These are phyloP conservation scores for Catharus fuscescens DNA, from an alignment of 2,113 vertebrate species.

Conservation along the genomic window DNA sequence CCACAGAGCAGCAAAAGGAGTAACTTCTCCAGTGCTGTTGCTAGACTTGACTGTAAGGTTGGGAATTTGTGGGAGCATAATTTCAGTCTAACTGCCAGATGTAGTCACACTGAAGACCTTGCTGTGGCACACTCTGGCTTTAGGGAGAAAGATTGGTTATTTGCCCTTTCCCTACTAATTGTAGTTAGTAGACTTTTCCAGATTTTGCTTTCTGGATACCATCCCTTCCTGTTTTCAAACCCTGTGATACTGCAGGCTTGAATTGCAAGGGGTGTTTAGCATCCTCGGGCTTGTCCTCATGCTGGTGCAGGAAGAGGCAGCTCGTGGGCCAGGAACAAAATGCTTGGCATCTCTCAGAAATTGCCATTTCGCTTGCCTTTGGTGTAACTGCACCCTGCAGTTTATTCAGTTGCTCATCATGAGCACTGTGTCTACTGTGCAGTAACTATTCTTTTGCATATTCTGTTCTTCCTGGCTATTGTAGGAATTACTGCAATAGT, in stretches of 20 bases:
- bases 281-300: background rate
- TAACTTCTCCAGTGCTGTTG: background rate
- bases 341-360: background rate
- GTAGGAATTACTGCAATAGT: background rate
- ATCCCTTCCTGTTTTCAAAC: background rate
- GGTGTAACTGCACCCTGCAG: background rate
- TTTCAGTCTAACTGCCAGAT: background rate
- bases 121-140: background rate
- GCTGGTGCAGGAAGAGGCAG: background rate
- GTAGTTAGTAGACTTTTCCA: background rate
- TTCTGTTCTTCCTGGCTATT: background rate
- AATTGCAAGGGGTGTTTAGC: background rate
- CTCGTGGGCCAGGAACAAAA: background rate
- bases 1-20: background rate
- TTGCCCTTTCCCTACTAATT: background rate
- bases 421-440: background rate
- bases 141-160: background rate
- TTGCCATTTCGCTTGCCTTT: background rate
- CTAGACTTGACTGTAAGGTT: background rate
- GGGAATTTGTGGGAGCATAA: background rate
- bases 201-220: background rate
- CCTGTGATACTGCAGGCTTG: background rate
- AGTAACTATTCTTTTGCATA: background rate
- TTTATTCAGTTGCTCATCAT: background rate
- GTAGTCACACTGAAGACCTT: background rate